phyloP scores from a whole-genome alignment of 2,113 vertebrate genomes.

The Microtus montanus region DNA sequence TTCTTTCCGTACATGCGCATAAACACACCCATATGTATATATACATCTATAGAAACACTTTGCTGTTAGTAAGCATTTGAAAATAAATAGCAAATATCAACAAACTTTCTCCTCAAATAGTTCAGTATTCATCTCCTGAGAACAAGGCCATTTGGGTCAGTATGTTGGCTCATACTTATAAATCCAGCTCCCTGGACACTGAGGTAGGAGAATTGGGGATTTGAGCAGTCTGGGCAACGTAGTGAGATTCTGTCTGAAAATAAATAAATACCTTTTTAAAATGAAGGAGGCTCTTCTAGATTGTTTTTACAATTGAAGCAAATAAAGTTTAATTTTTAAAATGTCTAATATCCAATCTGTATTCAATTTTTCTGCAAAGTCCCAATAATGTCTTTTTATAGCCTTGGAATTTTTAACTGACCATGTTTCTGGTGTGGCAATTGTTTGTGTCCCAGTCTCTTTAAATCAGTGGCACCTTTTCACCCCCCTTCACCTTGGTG shows the following conservation, averaged over 20 bases:
- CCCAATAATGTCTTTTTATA: neutral
- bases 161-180: neutral
- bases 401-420: neutral
- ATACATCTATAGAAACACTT: neutral
- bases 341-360: neutral
- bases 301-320: neutral
- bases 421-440: too few species aligned
- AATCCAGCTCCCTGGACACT: neutral
- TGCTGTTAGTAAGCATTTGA: neutral
- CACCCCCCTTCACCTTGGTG: fast-evolving
- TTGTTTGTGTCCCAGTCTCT: neutral
- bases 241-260: neutral
- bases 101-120: neutral
- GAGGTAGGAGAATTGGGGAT: neutral
- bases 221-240: neutral
- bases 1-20: neutral
- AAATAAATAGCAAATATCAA: slow-evolving; percentile 8
- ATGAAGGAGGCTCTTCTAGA: neutral
- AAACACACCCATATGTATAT: neutral
- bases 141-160: neutral
- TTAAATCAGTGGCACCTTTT: neutral
- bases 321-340: neutral
- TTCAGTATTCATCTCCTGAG: neutral
- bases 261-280: neutral
- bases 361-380: neutral